phyloP scores from a whole-genome alignment of 2,113 vertebrate genomes.

The Pseudorasbora parva region DNA sequence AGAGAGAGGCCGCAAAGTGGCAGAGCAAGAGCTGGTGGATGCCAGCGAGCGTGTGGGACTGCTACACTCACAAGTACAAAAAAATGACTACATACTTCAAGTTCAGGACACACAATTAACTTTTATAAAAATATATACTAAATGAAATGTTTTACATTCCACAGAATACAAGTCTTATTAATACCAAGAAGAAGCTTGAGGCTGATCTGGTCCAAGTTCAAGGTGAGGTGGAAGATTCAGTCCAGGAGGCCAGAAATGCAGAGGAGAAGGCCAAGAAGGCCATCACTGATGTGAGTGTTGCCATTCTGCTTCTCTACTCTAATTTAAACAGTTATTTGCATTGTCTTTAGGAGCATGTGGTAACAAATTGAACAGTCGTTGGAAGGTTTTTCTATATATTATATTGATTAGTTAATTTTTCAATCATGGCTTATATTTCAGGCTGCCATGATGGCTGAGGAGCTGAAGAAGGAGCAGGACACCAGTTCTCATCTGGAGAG shows the following conservation, averaged over 20 bases:
- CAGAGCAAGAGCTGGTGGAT: slow-evolving; percentile 89
- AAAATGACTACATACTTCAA: neutral
- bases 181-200: slow-evolving; percentile 48
- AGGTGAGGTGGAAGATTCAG: slow-evolving; percentile 47
- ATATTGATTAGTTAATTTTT: neutral
- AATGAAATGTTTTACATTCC: neutral
- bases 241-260: slow-evolving; percentile 49
- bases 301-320: neutral
- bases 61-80: slow-evolving; percentile 82
- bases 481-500: slow-evolving; percentile 88
- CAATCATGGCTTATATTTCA: slow-evolving; percentile 38
- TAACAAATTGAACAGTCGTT: neutral
- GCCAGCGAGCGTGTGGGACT: slow-evolving; percentile 80
- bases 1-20: slow-evolving; percentile 83
- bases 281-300: slow-evolving; percentile 48
- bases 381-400: neutral
- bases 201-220: slow-evolving; percentile 48
- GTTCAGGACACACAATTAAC: neutral
- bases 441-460: slow-evolving; percentile 86
- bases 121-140: no score
- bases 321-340: neutral
- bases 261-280: slow-evolving; percentile 55
- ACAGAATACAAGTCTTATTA: slow-evolving; percentile 52
- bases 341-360: neutral
- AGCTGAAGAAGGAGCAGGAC: slow-evolving; percentile 89